Conservation (phyloP, 2,797 vertebrate species). For the Dicrostonyx torquatus region DNA sequence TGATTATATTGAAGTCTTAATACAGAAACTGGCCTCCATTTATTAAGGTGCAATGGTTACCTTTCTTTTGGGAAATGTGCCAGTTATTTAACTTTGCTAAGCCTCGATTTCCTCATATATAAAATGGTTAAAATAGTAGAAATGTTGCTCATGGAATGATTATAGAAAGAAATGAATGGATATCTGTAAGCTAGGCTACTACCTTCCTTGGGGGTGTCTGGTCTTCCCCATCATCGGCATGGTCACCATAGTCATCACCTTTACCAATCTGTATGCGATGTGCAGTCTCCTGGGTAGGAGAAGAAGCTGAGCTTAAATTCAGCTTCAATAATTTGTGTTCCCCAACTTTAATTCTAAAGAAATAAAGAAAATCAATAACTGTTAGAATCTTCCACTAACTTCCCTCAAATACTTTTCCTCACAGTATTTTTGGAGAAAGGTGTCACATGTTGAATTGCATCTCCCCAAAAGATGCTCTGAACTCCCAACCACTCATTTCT, state of each 20-base stretch:
- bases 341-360: not conserved
- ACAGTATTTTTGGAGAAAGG: slow-evolving; percentile 23
- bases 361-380: slow-evolving; percentile 31
- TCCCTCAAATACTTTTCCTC: slow-evolving; percentile 26
- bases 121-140: not conserved
- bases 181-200: not conserved
- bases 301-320: slow-evolving; percentile 33
- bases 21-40: not conserved
- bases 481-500: not conserved
- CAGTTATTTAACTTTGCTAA: not conserved
- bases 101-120: not conserved
- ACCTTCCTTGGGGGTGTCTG: not conserved
- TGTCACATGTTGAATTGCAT: not conserved
- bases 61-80: slow-evolving; percentile 2
- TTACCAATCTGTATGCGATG: not conserved
- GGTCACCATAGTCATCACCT: not conserved
- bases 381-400: slow-evolving; percentile 20
- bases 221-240: not conserved
- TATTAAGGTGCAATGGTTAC: not conserved
- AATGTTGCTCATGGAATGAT: not conserved
- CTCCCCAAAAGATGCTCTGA: not conserved
- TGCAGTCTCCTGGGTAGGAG: not conserved
- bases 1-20: not conserved
- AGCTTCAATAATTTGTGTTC: slow-evolving; percentile 19
- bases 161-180: slow-evolving; percentile 12